Evolutionary conservation across 2,113 vertebrate species (phyloP), one percentile per base, ranked within the genome.

Genomic region (Sinocyclocheilus anshuiensis): DNA sequence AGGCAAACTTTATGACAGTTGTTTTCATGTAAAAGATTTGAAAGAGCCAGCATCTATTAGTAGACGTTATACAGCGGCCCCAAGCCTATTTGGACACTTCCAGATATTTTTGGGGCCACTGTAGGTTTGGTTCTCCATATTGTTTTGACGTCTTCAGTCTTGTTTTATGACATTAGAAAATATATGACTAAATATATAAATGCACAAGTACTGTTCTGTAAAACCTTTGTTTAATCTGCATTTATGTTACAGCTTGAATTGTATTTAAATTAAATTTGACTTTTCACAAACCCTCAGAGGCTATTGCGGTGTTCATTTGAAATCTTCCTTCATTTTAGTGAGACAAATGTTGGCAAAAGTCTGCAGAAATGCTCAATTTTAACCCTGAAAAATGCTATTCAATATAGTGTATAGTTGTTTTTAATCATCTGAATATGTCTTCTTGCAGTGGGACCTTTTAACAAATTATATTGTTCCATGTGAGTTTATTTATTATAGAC

Each of bases 191-290:
- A 74, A 63, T 63, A 85, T 89, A 72, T 87, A 85, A 77, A 84
- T 88, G 65, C 84, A 86, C 84, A 67, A 81, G 67, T 80, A 84
- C 76, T 86, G 84, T 86, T 89, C 33, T 88, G 79, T 77, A 82
- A 88, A 61, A 87, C 67, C 57, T 84, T 84, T 84, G 86, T 86
- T 89, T 86, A 84, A 88, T 84, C 86, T 16, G 89, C 87, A 78
- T 81, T 86, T 87, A 80, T 84, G 84, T 82, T 85, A 86, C 81
- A 69, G 33, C 84, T 88, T 50, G 67, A 84, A 88, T 88, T 86
- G 82, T 88, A 89, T 89, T 89, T 89, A 89, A 88, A 89, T 86
- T 84, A 84, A 87, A 89, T 63, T 83, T 84, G 89, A 82, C 84
- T 88, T 90, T 90, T 83, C 85, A 90, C 87, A 80, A 88, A 63